phyloP scores from a whole-genome alignment of 2,888 invertebrate genomes.

The Petrolisthes manimaculis region DNA sequence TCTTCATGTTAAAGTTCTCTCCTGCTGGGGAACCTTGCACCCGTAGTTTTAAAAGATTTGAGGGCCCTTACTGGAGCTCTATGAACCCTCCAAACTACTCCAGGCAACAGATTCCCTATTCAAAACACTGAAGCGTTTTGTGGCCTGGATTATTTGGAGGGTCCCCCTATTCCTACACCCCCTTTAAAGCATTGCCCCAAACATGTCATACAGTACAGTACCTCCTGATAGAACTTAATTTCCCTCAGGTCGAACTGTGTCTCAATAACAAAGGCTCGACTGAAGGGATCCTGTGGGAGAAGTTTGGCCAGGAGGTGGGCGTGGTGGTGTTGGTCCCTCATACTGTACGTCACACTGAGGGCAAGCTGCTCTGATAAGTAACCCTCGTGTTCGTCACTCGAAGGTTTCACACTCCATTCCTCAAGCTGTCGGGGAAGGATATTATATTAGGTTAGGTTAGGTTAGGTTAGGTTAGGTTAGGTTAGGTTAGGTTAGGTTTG shows the following conservation, averaged over 20 bases:
- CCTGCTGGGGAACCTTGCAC: too few species aligned
- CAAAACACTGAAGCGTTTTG: too few species aligned
- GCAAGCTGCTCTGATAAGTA: conserved; percentile 70
- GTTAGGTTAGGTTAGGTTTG: not conserved
- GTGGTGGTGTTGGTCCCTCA: conserved; percentile 67
- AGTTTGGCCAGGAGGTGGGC: conserved; percentile 78
- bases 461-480: not conserved
- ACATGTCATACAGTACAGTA: conserved; percentile 69
- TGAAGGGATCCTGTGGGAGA: conserved; percentile 83
- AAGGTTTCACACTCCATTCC: conserved; percentile 46
- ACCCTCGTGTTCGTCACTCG: conserved; percentile 72
- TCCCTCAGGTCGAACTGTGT: conserved; percentile 86
- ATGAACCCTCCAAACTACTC: too few species aligned
- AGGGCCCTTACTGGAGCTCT: too few species aligned
- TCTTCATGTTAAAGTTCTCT: too few species aligned
- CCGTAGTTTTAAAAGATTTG: too few species aligned
- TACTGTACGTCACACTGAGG: conserved; percentile 66
- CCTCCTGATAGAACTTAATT: conserved; percentile 85
- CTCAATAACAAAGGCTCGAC: conserved; percentile 83
- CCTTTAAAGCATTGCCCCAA: not conserved
- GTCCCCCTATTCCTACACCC: too few species aligned
- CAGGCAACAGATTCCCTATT: too few species aligned
- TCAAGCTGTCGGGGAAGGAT: conserved; percentile 30
- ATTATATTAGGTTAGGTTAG: not conserved
- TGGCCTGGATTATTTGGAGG: too few species aligned